These are phyloP conservation scores for Micronycteris hirsuta DNA, from an alignment of 2,113 vertebrate genomes.

Conservation along the genomic window DNA sequence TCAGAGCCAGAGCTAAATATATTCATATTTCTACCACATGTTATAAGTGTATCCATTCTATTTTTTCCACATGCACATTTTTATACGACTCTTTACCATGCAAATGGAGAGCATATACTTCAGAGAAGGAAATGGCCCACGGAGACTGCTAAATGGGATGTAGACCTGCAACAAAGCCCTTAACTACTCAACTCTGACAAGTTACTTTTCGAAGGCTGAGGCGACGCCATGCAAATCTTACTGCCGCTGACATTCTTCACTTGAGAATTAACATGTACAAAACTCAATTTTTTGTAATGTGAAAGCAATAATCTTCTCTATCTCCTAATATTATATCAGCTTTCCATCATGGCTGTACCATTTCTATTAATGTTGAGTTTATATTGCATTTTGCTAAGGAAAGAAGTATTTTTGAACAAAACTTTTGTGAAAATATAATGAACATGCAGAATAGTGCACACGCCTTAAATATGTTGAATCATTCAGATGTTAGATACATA, in stretches of 20 bases:
- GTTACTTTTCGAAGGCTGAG: neutral
- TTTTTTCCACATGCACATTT: neutral
- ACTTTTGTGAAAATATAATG: neutral
- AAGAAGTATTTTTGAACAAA: neutral
- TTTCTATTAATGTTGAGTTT: neutral
- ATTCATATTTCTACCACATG: neutral
- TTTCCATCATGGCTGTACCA: neutral
- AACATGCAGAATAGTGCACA: neutral
- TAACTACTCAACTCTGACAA: neutral
- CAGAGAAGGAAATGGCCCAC: neutral
- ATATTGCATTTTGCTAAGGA: neutral
- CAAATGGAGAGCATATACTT: neutral
- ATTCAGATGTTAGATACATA: neutral
- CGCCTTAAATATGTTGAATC: neutral
- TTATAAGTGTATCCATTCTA: neutral
- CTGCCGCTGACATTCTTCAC: neutral
- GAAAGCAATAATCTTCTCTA: neutral
- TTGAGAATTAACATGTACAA: neutral
- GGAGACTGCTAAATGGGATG: neutral
- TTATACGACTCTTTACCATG: neutral
- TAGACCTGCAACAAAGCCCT: neutral
- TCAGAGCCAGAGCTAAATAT: neutral
- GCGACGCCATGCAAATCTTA: neutral
- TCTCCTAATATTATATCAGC: neutral
- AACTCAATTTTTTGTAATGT: neutral